Base-by-base conservation (phyloP, 1,140 invertebrate genomes). In the Drosophila takahashii region DNA sequence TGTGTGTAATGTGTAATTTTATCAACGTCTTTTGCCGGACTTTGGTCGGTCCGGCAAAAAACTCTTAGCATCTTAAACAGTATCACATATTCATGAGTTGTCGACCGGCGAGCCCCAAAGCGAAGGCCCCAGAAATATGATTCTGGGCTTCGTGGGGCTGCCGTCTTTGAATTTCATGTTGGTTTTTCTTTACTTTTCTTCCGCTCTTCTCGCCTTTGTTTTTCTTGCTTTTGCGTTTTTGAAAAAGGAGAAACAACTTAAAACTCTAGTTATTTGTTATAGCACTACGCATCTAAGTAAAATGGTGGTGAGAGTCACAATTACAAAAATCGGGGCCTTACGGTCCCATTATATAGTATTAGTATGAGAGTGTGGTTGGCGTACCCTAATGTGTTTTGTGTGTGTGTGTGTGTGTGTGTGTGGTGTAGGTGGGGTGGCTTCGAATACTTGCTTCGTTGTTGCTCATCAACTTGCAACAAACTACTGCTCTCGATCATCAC, bases 61-160 rank as follows among this genome's bases (percentile, higher is more conserved):
- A 80, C 85, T 79, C 84, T 89, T 89, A 89, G 84, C 84, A 89
- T 89, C 84, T 89, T 89, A 89, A 89, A 89, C 84, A 89, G 84
- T 89, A 89, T 89, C 84, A 89, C 84, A 89, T 89, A 89, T 89
- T 89, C 84, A 89, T 89, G 84, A 89, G 84, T 89, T 89, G 84
- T 89, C 84, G 84, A 89, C 84, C 76, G 64, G 76, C 84, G 59
- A 76, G 76, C 67, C 73, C 75, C 48, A 72, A 81, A 79, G 60
- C 67, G 32, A 34, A 29, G 18, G 48, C 10, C 51, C 26, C 27
- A 32, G 48, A 57, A 65, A 18, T 13, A 11, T 61, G 39, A 57
- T 34, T 34, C 53, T 41, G 45, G 58, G 51, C 26, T 3, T 41
- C 27, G 60, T 69, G 74, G 62, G 75, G 67, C 74, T 71, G 77